Percentiles rank a stretch among this genome's conserved stretches.
These are phyloP conservation scores for Drosophila anomalipes DNA, from an alignment of 2,888 invertebrate genomes.

Conservation along the genomic window DNA sequence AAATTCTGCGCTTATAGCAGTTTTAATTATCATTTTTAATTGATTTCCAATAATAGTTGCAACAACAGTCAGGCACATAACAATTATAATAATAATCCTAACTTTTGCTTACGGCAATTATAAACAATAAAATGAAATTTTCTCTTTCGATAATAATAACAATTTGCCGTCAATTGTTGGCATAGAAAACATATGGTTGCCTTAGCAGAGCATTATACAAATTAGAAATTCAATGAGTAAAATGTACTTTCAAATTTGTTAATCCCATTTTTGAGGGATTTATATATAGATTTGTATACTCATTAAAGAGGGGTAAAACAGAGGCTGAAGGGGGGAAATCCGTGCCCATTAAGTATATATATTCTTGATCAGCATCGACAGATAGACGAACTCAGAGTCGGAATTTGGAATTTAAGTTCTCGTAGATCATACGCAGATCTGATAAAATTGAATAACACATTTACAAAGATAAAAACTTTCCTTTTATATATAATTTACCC, in stretches of 20 bases:
- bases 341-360: neutral
- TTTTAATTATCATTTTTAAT: constrained; percentile 68
- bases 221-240: neutral
- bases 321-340: neutral
- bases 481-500: neutral
- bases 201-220: neutral
- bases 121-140: constrained; percentile 45
- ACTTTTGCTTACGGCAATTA: constrained; percentile 35
- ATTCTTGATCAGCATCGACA: neutral
- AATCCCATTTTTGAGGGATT: neutral
- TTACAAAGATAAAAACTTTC: too few species aligned
- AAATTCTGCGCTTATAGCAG: constrained; percentile 53
- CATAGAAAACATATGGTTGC: neutral
- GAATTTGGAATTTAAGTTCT: neutral
- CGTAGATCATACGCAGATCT: neutral
- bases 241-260: neutral
- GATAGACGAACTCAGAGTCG: neutral
- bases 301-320: neutral
- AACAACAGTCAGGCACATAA: neutral
- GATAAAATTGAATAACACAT: too few species aligned
- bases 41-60: constrained; percentile 45
- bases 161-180: constrained; percentile 22
- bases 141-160: constrained; percentile 3
- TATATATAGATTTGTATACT: neutral
- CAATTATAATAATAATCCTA: constrained; percentile 11